These are phyloP conservation scores for Ailuropoda melanoleuca DNA, from an alignment of 2,113 vertebrate genomes.

Conservation along the genomic window DNA sequence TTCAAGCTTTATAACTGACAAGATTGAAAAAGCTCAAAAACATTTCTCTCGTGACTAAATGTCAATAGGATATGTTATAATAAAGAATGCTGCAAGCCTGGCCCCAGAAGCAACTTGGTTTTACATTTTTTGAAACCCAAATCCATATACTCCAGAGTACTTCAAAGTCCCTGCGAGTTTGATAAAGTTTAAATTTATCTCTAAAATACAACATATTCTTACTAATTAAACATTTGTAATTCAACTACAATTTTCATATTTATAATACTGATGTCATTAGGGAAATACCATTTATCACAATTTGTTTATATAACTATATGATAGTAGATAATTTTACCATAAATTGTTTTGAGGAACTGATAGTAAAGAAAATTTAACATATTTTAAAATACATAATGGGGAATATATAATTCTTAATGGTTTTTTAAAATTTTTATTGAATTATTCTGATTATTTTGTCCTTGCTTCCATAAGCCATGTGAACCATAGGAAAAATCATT, in stretches of 20 bases:
- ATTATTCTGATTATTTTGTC: background rate
- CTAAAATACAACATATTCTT: background rate
- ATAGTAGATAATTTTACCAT: background rate
- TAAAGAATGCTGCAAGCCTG: background rate
- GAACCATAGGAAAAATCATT: background rate
- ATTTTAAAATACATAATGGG: background rate
- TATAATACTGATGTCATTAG: background rate
- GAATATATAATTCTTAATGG: background rate
- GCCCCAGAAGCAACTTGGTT: background rate
- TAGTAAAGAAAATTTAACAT: background rate
- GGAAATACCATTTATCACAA: background rate
- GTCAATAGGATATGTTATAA: background rate
- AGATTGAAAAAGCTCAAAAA: background rate
- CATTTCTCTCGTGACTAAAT: rapidly evolving
- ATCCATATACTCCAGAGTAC: background rate
- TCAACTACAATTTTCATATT: background rate
- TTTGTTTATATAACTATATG: background rate
- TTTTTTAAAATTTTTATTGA: background rate
- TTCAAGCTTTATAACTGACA: background rate
- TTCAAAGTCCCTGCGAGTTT: background rate
- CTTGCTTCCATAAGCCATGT: background rate
- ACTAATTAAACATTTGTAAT: background rate
- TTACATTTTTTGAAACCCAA: background rate
- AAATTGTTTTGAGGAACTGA: background rate
- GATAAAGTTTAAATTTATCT: background rate